These are phyloP conservation scores for Euspilapteryx auroguttella DNA, from an alignment of 2,888 invertebrate genomes.

Conservation along the genomic window DNA sequence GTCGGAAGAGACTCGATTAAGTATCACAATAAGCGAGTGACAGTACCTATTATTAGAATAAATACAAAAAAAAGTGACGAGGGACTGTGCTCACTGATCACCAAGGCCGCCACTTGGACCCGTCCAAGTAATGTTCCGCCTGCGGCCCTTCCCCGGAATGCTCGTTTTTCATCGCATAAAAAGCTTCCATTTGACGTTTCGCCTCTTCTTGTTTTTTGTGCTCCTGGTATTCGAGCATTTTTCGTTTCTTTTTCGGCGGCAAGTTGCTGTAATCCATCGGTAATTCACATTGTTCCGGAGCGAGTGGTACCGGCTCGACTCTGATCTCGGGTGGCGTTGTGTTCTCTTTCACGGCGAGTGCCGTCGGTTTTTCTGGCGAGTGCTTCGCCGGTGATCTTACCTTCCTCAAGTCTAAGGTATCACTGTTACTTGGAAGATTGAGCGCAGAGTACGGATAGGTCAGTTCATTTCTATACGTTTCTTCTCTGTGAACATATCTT, in stretches of 20 bases:
- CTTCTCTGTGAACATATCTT: slow-evolving; percentile 34
- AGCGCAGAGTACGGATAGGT: slow-evolving; percentile 25
- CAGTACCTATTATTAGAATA: neutral
- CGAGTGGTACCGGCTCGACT: slow-evolving; percentile 22
- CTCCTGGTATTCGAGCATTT: slow-evolving; percentile 55
- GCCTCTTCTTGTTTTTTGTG: slow-evolving; percentile 55
- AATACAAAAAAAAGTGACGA: neutral
- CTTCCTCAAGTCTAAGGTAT: slow-evolving; percentile 46
- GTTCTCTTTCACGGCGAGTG: neutral
- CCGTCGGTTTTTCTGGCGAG: slow-evolving; percentile 13
- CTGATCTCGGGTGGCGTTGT: slow-evolving; percentile 20
- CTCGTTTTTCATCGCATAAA: slow-evolving; percentile 36
- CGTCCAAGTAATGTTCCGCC: slow-evolving; percentile 27
- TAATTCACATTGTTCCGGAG: slow-evolving; percentile 50
- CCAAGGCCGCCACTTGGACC: slow-evolving; percentile 50
- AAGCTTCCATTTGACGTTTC: slow-evolving; percentile 37
- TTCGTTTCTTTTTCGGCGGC: slow-evolving; percentile 57
- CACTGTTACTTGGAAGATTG: slow-evolving; percentile 20
- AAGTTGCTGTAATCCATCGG: slow-evolving; percentile 55
- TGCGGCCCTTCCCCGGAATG: slow-evolving; percentile 24
- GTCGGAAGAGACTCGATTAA: slow-evolving; percentile 37
- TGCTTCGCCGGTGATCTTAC: slow-evolving; percentile 39
- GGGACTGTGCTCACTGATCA: slow-evolving; percentile 12
- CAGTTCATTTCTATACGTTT: slow-evolving; percentile 26
- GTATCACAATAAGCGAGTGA: slow-evolving; percentile 35